These are phyloP conservation scores for Orchestes rusci DNA, from an alignment of 2,888 invertebrate species.

Conservation along the genomic window DNA sequence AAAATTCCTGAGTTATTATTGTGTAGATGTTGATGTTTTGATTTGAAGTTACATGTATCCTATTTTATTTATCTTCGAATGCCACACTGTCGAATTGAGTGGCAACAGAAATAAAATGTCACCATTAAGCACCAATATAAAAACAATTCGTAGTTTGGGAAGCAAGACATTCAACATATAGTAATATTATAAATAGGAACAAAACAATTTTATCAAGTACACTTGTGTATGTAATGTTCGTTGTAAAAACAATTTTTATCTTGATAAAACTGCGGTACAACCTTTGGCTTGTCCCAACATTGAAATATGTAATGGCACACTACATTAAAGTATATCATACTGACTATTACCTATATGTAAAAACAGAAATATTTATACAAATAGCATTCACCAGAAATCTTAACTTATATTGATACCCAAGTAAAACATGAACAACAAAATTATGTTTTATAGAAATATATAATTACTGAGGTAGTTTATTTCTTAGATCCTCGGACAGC, in stretches of 20 bases:
- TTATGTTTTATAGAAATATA: conserved; percentile 43
- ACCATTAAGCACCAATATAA: conserved; percentile 15
- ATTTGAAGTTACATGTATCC: neutral
- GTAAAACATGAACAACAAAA: conserved; percentile 45
- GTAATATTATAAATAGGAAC: conserved; percentile 8
- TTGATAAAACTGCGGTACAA: conserved; percentile 10
- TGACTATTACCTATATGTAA: conserved; percentile 16
- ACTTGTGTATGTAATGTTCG: conserved; percentile 1
- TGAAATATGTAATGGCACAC: conserved; percentile 45
- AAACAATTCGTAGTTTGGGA: conserved; percentile 17
- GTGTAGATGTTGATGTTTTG: conserved; percentile 32
- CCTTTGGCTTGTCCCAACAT: conserved; percentile 14
- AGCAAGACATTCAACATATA: too few relatives aligned
- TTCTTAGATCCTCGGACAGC: conserved; percentile 44
- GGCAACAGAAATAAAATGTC: conserved; percentile 9
- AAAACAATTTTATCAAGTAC: conserved; percentile 13
- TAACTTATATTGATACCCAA: conserved; percentile 38
- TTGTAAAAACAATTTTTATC: conserved; percentile 1
- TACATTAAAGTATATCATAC: conserved; percentile 35
- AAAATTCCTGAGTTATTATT: conserved; percentile 42
- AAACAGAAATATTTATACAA: too few relatives aligned
- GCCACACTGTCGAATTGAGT: conserved; percentile 19
- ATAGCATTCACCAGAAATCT: conserved; percentile 45
- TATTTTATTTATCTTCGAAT: neutral
- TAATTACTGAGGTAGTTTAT: conserved; percentile 48